Conservation (phyloP, 2,113 vertebrate genomes). For the Phalacrocorax carbo region DNA sequence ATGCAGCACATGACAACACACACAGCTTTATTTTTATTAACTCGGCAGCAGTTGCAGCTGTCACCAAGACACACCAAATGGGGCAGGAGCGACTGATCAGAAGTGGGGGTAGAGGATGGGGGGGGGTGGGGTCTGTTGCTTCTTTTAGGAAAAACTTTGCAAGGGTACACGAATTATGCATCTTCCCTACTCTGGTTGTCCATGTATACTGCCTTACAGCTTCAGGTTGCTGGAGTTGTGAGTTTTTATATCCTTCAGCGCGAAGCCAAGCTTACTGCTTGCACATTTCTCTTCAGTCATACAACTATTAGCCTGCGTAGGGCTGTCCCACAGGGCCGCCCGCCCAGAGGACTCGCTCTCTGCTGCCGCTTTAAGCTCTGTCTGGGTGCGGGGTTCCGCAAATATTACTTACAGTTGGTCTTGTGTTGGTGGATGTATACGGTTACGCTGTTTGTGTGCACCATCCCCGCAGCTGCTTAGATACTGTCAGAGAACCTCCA, state of each 20-base stretch:
- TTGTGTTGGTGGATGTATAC: not conserved
- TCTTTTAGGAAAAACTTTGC: not conserved
- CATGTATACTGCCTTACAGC: rapidly evolving
- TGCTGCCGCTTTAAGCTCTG: rapidly evolving
- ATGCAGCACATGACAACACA: not conserved
- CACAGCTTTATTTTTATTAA: not conserved
- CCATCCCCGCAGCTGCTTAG: not conserved
- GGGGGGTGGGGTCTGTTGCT: not conserved
- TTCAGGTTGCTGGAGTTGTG: not conserved
- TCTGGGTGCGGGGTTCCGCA: not conserved
- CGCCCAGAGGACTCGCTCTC: not conserved
- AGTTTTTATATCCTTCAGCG: not conserved
- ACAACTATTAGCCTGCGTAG: rapidly evolving
- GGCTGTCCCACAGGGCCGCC: not conserved
- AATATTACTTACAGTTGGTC: not conserved
- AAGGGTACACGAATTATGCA: rapidly evolving
- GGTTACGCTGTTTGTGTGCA: not conserved
- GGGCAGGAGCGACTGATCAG: not conserved
- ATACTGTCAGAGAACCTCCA: not conserved
- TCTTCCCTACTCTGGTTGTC: not conserved
- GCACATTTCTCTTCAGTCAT: rapidly evolving
- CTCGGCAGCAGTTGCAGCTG: not conserved
- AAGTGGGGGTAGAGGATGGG: not conserved
- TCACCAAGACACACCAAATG: not conserved
- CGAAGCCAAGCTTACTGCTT: not conserved